Evolutionary conservation across 2,888 invertebrate genomes (phyloP), one percentile per base, ranked within the genome.

Genomic region (Leptodirus hochenwartii): DNA sequence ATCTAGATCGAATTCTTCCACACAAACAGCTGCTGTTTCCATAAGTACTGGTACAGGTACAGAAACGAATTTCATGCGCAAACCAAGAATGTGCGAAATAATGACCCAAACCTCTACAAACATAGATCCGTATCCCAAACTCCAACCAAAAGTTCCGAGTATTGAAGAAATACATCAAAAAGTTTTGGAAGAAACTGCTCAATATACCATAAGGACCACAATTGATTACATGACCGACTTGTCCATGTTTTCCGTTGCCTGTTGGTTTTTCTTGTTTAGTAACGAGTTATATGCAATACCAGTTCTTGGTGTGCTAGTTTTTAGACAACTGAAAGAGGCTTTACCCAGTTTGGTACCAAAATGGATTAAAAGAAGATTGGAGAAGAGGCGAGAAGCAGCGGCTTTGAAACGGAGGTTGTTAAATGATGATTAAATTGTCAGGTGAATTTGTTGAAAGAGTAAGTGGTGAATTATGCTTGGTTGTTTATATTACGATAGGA

Each of bases 281-380:
- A 78, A 78, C 46, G 79, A 80, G 47, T 61, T 75, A 38, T 61
- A 80, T 27, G 79, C 80, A n/a, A 63, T 84, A 41, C 84, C 84
- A 17, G 69, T 82, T 41, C 62, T 84, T 35, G 61, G 70, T 22
- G 58, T 84, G 3, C 68, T 82, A 51, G 69, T 80, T 27, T 84
- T 79, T 50, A 65, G 82, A 33, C 78, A 80, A 47, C 50, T 81
- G 37, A 69, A 74, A 46, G 69, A 74, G 46, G 72, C 71, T 32
- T 50, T 80, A 14, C 48, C 58, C 29, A 53, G 57, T 34, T 59
- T 62, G 49, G 58, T 69, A 43, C 71, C 72, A 29, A 58, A 60
- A 39, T 69, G 69, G 69, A 47, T 67, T n/a, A 35, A 34, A 15
- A n/a, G n/a, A n/a, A n/a, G n/a, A n/a, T n/a, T n/a, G n/a, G n/a